A percentile compares a stretch with the other conserved stretches of the same genome.
These are phyloP conservation scores for Pseudobourletiella spinata DNA, from an alignment of 1,140 invertebrate species.

Conservation along the genomic window DNA sequence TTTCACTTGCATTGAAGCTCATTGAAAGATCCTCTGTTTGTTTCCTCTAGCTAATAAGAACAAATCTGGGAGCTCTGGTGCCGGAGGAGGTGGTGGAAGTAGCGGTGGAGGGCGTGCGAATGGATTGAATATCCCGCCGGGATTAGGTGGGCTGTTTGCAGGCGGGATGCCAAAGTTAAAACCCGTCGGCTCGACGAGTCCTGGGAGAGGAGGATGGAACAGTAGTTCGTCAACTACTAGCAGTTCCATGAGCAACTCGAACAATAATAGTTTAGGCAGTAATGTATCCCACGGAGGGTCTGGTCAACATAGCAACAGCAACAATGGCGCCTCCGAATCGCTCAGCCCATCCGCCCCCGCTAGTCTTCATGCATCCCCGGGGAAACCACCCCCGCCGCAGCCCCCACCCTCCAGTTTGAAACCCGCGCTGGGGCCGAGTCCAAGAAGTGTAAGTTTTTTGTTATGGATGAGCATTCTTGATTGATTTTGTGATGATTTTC, in stretches of 20 bases:
- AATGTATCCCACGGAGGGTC: no score
- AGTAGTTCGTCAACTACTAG: constrained; percentile 11
- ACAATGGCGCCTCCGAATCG: constrained; percentile 12
- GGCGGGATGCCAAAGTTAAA: constrained; percentile 80
- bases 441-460: no score
- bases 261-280: constrained; percentile 7
- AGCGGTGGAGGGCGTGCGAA: constrained; percentile 29
- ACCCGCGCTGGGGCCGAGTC: constrained; percentile 3
- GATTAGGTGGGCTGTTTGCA: constrained; percentile 68
- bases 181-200: constrained; percentile 50
- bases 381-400: constrained; percentile 16
- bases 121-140: constrained; percentile 36
- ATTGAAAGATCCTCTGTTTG: not conserved
- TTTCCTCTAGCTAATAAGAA: constrained; percentile 30
- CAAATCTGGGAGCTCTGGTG: constrained; percentile 30
- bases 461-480: no score
- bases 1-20: not conserved
- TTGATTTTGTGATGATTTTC: no score
- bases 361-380: constrained; percentile 17
- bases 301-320: no score
- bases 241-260: constrained; percentile 9
- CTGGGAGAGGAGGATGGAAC: constrained; percentile 2
- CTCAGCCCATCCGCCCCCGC: constrained; percentile 5
- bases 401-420: constrained; percentile 19
- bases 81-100: constrained; percentile 33